Conservation (phyloP, 1,140 invertebrate species). For the Apis laboriosa region DNA sequence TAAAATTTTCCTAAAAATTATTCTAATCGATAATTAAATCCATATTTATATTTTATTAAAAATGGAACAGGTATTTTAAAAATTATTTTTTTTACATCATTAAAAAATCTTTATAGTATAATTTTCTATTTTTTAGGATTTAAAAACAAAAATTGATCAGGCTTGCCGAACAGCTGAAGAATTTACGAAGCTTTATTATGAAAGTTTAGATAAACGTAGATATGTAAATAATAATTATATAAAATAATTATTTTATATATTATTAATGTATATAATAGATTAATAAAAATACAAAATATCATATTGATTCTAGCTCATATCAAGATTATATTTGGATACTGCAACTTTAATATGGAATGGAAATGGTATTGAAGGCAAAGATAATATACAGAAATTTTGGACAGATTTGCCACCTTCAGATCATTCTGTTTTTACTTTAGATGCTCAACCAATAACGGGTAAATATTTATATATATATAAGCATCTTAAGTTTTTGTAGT, state of each 20-base stretch:
- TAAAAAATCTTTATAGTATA: background rate
- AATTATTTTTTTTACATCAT: background rate
- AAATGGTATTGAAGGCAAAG: conserved; percentile 87
- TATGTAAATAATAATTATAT: conserved; percentile 83
- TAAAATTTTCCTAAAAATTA: background rate
- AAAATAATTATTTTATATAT: conserved; percentile 21
- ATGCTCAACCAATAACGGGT: conserved; percentile 90
- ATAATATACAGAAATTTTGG: conserved; percentile 90
- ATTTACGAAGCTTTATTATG: conserved; percentile 92
- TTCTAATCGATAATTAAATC: background rate
- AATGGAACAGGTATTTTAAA: conserved; percentile 37
- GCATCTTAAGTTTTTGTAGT: background rate
- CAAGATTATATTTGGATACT: conserved; percentile 89
- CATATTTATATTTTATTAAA: background rate
- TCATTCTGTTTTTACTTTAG: conserved; percentile 86
- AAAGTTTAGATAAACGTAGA: conserved; percentile 89
- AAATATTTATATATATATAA: background rate
- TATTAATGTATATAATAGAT: background rate
- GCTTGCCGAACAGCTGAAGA: conserved; percentile 89
- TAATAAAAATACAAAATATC: background rate
- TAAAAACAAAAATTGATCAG: conserved; percentile 85
- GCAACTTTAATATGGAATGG: conserved; percentile 94
- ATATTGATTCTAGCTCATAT: conserved; percentile 83
- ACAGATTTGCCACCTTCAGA: conserved; percentile 87
- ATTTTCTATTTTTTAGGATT: conserved; percentile 70